Evolutionary conservation across 2,888 invertebrate species (phyloP), one percentile per base, ranked within the genome.

Genomic region (Dioctria rufipes): DNA sequence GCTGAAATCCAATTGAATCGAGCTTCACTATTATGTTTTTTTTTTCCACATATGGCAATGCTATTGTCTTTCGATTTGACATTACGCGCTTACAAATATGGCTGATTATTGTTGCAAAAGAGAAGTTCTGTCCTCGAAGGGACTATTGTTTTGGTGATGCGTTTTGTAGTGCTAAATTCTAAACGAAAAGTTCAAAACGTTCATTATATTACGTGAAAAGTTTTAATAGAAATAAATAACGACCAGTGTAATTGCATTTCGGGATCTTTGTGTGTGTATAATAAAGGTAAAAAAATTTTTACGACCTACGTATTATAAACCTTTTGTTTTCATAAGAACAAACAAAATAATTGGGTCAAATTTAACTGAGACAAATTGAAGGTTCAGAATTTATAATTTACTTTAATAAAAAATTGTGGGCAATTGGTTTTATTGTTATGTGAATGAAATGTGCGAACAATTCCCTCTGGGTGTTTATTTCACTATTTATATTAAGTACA

Each of bases 101-200:
- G 69, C 69, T 37, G 69, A 69, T 51, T 37, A 69, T 69, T 25
- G 25, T 25, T 51, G 69, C 37, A 51, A 11, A 69, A 51, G 67
- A 43, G 67, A 69, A 11, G 6, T 11, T 54, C 3, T 54, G 54
- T 46, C 11, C n/a, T 54, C n/a, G 4, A 51, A 4, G 69, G 11
- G 39, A 69, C 4, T 9, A 39, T 46, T 69, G 69, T 69, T 69
- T 69, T 69, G 49, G 69, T 69, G 11, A 69, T 69, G 69, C 51
- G 25, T 69, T 51, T 69, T 39, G 25, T 51, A 25, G 69, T 69
- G 49, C 37, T 49, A 69, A 43, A 25, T 69, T 51, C 25, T 51
- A 51, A 69, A 69, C 51, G 69, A 51, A 51, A 51, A 25, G 69
- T 51, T 69, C 51, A 39, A 69, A 69, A 69, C 69, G 69, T 51